These are phyloP conservation scores for Perca schrenkii DNA, from an alignment of 2,113 vertebrate species.

Conservation along the genomic window DNA sequence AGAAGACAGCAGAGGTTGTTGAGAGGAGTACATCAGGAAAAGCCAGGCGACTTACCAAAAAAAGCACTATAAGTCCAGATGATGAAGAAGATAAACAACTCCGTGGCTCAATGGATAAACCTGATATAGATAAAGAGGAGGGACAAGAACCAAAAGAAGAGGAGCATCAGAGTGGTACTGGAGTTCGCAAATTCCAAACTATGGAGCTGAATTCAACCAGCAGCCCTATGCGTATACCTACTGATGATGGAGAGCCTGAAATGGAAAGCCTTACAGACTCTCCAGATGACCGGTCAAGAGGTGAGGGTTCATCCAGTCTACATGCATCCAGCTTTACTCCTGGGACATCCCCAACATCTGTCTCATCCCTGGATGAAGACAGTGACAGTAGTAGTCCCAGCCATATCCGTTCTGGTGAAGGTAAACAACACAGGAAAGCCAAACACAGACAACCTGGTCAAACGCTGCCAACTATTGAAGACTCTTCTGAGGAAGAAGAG, in stretches of 20 bases:
- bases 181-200: conserved; percentile 82
- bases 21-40: conserved; percentile 84
- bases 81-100: conserved; percentile 88
- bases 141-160: conserved; percentile 80
- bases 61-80: conserved; percentile 89
- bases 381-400: conserved; percentile 98
- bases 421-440: conserved; percentile 96
- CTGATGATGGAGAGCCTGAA: conserved; percentile 90
- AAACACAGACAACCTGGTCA: conserved; percentile 94
- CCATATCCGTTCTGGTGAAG: conserved; percentile 91
- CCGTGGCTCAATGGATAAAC: conserved; percentile 85
- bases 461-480: conserved; percentile 95
- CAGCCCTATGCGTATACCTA: conserved; percentile 79
- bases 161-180: conserved; percentile 65
- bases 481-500: conserved; percentile 98
- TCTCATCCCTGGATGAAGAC: conserved; percentile 98
- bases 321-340: conserved; percentile 98
- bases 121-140: conserved; percentile 85
- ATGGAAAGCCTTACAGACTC: conserved; percentile 97
- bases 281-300: conserved; percentile 95
- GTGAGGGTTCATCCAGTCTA: conserved; percentile 96
- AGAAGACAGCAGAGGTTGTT: conserved; percentile 83
- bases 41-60: conserved; percentile 86
- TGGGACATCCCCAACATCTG: conserved; percentile 96
- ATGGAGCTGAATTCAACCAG: conserved; percentile 91